These are phyloP conservation scores for Cebidichthys violaceus DNA, from an alignment of 2,113 vertebrate genomes.

Conservation along the genomic window DNA sequence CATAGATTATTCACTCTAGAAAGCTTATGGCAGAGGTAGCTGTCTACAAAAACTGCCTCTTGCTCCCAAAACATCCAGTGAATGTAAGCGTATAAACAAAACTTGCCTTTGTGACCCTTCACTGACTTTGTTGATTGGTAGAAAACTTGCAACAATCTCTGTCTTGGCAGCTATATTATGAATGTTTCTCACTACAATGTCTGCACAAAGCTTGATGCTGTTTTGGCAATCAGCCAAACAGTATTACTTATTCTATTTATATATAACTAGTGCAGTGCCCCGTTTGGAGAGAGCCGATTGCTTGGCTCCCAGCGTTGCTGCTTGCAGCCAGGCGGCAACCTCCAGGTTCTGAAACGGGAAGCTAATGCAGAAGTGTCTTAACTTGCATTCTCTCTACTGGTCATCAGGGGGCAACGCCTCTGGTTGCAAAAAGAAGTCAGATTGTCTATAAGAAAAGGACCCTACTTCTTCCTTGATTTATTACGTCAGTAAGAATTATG, in stretches of 20 bases:
- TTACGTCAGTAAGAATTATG: too few species aligned
- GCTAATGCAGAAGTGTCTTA: too few species aligned
- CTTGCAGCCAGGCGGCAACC: too few species aligned
- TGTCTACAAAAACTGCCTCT: neutral
- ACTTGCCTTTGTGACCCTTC: neutral
- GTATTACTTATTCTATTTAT: neutral
- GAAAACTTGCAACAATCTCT: neutral
- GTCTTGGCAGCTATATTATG: neutral
- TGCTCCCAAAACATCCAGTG: neutral
- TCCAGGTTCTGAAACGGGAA: too few species aligned
- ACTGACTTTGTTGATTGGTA: neutral
- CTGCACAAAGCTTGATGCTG: neutral
- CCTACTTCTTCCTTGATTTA: neutral
- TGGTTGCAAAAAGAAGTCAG: too few species aligned
- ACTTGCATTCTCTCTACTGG: neutral
- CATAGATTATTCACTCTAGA: constrained; percentile 7
- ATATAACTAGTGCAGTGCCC: neutral
- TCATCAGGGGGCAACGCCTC: neutral
- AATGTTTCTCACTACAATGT: neutral
- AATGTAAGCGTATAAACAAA: neutral
- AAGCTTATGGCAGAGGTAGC: neutral
- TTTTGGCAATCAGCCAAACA: neutral
- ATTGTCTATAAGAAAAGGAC: neutral
- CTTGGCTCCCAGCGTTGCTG: too few species aligned
- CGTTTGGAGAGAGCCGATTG: too few species aligned